Conservation (phyloP, 2,888 invertebrate species). For the Pantelozetes paolii region DNA sequence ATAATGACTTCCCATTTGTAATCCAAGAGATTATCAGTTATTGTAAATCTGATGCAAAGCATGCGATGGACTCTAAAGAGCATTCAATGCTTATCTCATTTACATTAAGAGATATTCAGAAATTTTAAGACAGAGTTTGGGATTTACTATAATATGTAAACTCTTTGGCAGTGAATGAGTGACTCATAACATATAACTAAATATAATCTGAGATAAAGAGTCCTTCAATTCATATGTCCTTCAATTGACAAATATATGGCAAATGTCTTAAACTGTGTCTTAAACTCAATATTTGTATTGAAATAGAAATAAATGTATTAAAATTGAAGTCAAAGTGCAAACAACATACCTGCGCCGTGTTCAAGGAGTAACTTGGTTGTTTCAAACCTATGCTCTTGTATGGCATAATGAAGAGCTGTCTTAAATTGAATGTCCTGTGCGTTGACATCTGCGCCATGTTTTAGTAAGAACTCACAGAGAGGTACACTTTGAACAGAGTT, state of each 20-base stretch:
- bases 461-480: conserved; percentile 71
- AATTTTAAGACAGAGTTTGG: background rate
- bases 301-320: too few relatives aligned
- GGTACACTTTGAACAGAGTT: conserved; percentile 83
- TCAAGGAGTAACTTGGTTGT: conserved; percentile 74
- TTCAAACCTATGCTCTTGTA: conserved; percentile 65
- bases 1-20: too few relatives aligned
- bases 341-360: conserved; percentile 65
- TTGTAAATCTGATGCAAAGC: too few relatives aligned
- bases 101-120: too few relatives aligned
- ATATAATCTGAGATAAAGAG: background rate
- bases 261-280: too few relatives aligned
- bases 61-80: too few relatives aligned
- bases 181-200: background rate
- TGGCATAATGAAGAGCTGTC: conserved; percentile 89
- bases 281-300: too few relatives aligned
- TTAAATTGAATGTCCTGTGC: conserved; percentile 83
- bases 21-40: too few relatives aligned
- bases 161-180: background rate
- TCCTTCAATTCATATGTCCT: background rate
- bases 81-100: too few relatives aligned
- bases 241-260: background rate
- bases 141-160: too few relatives aligned
- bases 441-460: conserved; percentile 75
- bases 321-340: too few relatives aligned